Evolutionary conservation across 2,113 vertebrate species (phyloP).

Genomic region (Xiphophorus hellerii): DNA sequence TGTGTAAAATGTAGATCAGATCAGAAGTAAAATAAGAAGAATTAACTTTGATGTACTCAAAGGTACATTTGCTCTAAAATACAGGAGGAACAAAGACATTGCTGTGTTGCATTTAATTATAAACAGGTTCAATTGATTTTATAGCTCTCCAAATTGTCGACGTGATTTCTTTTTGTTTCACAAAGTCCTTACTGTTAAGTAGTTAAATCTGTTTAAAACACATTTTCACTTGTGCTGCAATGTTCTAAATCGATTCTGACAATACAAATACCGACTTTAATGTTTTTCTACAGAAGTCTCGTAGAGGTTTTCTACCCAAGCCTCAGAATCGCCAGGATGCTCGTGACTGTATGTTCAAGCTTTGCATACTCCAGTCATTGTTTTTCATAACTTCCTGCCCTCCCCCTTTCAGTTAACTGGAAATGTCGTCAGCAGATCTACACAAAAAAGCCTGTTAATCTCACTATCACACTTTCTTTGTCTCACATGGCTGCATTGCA

Average conservation of each 20-base stretch:
- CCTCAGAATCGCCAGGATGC: not conserved
- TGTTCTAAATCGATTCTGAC: not conserved
- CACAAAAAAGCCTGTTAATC: conserved; percentile 28
- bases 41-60: too few relatives aligned
- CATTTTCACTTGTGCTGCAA: not conserved
- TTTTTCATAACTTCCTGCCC: not conserved
- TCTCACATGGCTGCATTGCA: conserved; percentile 55
- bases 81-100: too few relatives aligned
- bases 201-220: too few relatives aligned
- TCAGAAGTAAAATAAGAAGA: too few relatives aligned
- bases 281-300: not conserved
- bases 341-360: not conserved
- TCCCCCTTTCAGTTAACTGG: not conserved
- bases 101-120: too few relatives aligned
- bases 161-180: not conserved
- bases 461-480: conserved; percentile 32
- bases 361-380: not conserved
- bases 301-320: not conserved
- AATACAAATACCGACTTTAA: not conserved
- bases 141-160: not conserved
- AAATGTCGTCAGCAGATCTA: conserved; percentile 35
- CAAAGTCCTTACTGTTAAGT: not conserved
- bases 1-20: too few relatives aligned
- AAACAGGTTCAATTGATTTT: not conserved
- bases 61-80: too few relatives aligned